Evolutionary conservation across 2,888 invertebrate species (phyloP).

Genomic region (Gari tellinella): DNA sequence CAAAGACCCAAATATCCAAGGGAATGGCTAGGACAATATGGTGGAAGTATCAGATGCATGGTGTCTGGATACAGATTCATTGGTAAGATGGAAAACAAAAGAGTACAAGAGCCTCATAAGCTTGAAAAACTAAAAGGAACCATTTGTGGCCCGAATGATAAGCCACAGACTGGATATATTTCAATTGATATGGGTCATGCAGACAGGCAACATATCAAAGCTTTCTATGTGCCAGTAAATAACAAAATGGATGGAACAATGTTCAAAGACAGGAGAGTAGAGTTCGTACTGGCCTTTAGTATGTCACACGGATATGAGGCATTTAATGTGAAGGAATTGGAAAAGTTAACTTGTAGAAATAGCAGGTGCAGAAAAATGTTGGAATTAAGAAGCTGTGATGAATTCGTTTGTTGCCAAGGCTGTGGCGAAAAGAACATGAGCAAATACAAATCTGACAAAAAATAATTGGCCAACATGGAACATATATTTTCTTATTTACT

Average conservation of each 20-base stretch:
- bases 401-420: no score
- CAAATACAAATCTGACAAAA: no score
- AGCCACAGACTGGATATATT: conserved; percentile 31
- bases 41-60: conserved; percentile 36
- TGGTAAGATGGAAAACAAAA: conserved; percentile 18
- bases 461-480: no score
- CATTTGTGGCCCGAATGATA: conserved; percentile 24
- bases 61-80: conserved; percentile 43
- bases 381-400: conserved; percentile 18
- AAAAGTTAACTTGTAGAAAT: conserved; percentile 8
- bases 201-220: conserved; percentile 22
- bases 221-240: conserved; percentile 50
- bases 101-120: neutral
- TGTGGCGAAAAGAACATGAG: no score
- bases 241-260: conserved; percentile 30
- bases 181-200: conserved; percentile 35
- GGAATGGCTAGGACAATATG: conserved; percentile 56
- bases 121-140: conserved; percentile 21
- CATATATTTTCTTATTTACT: no score
- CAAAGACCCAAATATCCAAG: conserved; percentile 48
- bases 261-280: conserved; percentile 39
- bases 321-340: conserved; percentile 34
- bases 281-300: conserved; percentile 48
- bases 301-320: conserved; percentile 57
- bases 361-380: conserved; percentile 6